Percentiles rank a stretch among this genome's conserved stretches.
These are phyloP conservation scores for Octomys mimax DNA, from an alignment of 2,797 vertebrate species.

Conservation along the genomic window DNA sequence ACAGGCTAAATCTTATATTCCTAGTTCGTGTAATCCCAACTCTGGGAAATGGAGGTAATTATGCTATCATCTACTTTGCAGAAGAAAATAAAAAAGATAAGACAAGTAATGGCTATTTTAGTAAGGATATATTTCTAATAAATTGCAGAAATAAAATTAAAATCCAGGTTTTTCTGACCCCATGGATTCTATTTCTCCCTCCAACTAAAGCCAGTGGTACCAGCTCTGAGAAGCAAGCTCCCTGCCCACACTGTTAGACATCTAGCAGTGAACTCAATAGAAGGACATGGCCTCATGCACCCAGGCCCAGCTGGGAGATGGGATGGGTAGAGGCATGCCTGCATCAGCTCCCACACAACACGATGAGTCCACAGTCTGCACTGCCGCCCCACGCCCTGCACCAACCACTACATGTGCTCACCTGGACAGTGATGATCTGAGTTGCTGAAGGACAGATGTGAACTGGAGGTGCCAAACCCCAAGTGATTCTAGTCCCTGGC, in stretches of 20 bases:
- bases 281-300: neutral
- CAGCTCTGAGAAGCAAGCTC: neutral
- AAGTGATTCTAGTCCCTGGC: neutral
- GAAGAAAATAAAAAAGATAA: neutral
- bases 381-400: neutral
- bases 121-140: neutral
- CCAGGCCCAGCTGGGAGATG: neutral
- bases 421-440: neutral
- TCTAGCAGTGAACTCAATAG: neutral
- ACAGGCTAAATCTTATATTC: rapidly evolving
- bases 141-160: neutral
- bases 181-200: neutral
- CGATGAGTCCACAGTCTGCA: neutral
- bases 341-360: neutral
- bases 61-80: neutral
- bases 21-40: neutral
- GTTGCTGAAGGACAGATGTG: neutral
- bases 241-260: neutral
- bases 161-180: neutral
- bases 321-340: neutral
- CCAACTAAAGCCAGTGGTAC: neutral
- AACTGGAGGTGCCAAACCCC: neutral
- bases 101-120: neutral
- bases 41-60: neutral
- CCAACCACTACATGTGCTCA: too few species aligned